These are phyloP conservation scores for Silvanus unidentatus DNA, from an alignment of 2,888 invertebrate genomes.

Conservation along the genomic window DNA sequence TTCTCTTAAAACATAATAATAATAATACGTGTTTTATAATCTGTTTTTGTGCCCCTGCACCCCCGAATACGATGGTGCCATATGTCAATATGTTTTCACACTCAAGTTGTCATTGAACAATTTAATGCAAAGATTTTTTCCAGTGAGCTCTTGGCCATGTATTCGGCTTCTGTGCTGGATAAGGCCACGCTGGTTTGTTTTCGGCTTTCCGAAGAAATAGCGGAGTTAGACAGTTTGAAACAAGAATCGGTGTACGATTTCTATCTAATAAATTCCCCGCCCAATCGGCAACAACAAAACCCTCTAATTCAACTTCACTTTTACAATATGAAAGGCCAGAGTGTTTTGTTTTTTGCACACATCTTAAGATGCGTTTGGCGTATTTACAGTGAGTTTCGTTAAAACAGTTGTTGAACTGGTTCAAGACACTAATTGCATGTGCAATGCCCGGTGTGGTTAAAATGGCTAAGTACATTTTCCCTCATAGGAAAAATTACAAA, in stretches of 20 bases:
- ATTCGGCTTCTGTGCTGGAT: neutral
- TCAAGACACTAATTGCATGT: conserved; percentile 8
- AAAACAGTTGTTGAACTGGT: conserved; percentile 13
- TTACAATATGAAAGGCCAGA: neutral
- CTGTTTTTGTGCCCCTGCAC: conserved; percentile 9
- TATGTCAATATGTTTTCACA: conserved; percentile 17
- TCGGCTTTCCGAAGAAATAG: too few relatives aligned
- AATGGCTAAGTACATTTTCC: conserved; percentile 6
- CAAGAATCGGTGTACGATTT: too few relatives aligned
- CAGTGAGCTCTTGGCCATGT: conserved; percentile 14
- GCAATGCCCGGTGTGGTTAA: conserved; percentile 7
- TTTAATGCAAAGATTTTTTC: conserved; percentile 5
- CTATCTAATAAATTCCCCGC: neutral
- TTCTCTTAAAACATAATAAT: too few relatives aligned
- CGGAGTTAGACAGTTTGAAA: too few relatives aligned
- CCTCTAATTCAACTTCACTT: too few relatives aligned
- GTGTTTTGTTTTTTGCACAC: conserved; percentile 7
- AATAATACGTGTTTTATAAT: conserved; percentile 9
- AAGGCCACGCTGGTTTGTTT: too few relatives aligned
- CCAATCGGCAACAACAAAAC: too few relatives aligned
- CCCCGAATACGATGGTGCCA: conserved; percentile 16
- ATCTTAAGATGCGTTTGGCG: conserved; percentile 6
- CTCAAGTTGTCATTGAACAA: conserved; percentile 15
- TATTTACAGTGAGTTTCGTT: conserved; percentile 11
- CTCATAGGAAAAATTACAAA: conserved; percentile 2